Percentiles rank a stretch among this genome's conserved stretches.
phyloP scores from a whole-genome alignment of 2,113 vertebrate species.

The Eulemur rufifrons region DNA sequence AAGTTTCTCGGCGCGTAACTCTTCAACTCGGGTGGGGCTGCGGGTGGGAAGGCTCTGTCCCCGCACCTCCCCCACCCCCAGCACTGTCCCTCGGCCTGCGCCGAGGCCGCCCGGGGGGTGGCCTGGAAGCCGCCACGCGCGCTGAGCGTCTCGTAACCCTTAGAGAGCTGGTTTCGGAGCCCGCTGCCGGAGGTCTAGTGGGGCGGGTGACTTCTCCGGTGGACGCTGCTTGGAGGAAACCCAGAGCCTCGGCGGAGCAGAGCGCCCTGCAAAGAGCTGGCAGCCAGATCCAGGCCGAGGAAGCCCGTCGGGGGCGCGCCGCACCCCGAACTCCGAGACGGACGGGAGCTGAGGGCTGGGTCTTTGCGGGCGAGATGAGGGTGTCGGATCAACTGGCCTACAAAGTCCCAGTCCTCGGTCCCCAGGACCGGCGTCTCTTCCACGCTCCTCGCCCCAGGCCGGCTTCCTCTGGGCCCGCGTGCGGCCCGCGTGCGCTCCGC shows the following conservation, averaged over 20 bases:
- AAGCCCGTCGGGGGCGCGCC: constrained; percentile 27
- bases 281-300: neutral
- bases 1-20: constrained; percentile 57
- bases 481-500: neutral
- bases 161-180: neutral
- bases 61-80: neutral
- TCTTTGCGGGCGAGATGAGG: constrained; percentile 99
- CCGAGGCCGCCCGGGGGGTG: neutral
- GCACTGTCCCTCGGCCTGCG: neutral
- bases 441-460: neutral
- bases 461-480: neutral
- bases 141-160: neutral
- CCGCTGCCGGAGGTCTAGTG: neutral
- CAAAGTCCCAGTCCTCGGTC: constrained; percentile 98
- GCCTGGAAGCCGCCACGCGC: neutral
- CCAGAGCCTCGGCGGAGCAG: neutral
- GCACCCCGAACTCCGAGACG: constrained; percentile 11
- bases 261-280: neutral
- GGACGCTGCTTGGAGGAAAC: neutral
- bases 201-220: neutral
- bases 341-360: constrained; percentile 92
- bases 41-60: neutral
- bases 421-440: constrained; percentile 80
- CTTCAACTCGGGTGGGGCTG: neutral
- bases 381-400: constrained; percentile 96